Base-by-base conservation (phyloP, 2,113 vertebrate species). In the Corvus hawaiiensis region DNA sequence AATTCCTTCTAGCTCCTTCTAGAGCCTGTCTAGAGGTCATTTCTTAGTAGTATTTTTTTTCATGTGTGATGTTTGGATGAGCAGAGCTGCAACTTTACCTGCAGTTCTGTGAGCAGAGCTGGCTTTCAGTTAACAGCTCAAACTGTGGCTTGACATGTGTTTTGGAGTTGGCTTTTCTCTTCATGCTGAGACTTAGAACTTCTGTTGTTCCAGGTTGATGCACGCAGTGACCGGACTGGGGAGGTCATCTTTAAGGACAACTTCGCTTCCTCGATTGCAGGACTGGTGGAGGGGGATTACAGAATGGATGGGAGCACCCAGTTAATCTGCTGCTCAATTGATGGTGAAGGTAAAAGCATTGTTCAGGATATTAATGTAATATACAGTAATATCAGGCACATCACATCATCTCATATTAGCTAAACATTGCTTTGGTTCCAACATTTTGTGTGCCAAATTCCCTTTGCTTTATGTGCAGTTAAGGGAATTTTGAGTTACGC, bases 211-310 rank as follows among this genome's bases (percentile, higher is more conserved):
- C 94, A 99, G 99, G 98, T 99, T 18, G 99, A 99, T 59, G 99
- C 99, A 11, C 99, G 99, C 39, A 99, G 98, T 75, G 99, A 99
- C 94, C 98, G 99, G 49, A 99, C 99, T 5, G 99, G 99, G 4
- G 99, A 99, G 87, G 99, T 99, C 69, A 99, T 99, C 97, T 99
- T 99, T 96, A 99, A 99, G 95, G 99, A 99, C 97, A 99, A 99
- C 96, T 99, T 99, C 94, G 98, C 98, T 62, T 98, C 99, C 16
- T 99, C 99, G 2, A 92, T 99, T 85, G 99, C 99, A 20, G 99
- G 98, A 46, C 98, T 99, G 89, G 98, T 99, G 55, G 98, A 99
- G 79, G 99, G 99, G 41, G 99, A 99, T 97, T 99, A 99, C 96
- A 98, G 99, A 83, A 98, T 99, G 99, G 99, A 99, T 84, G 99